Base-by-base conservation (phyloP, 23 tunicate genomes). In the Ascidia mentula region DNA sequence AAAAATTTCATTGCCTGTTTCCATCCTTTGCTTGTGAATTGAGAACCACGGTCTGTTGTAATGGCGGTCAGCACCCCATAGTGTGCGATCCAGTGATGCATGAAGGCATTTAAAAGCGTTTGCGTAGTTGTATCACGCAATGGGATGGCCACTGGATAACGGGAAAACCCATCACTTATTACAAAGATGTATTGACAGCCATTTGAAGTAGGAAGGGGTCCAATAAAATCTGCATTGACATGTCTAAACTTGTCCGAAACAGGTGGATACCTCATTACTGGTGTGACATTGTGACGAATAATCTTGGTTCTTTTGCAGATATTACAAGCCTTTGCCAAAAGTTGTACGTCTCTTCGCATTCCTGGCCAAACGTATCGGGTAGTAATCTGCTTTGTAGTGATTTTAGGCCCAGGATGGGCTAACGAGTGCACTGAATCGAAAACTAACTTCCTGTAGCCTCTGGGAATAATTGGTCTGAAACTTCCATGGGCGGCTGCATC, bases 401-500 rank as follows among this genome's bases (percentile, higher is more conserved):
- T 30, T 15, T 36, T 74, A 46, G 39, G 6, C 1, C 78, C 78
- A 34, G 38, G 38, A 36, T 74, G 78, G 46, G 46, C 37, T 1
- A 74, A 22, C 9, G 18, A 15, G 39, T 74, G 78, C 1, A 74
- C 34, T 38, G 38, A 34, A 37, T 74, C 46, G n/a, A 74, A 74
- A 37, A 74, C 28, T 3, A 74, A 20, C 37, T 15, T 37, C n/a
- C 78, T 74, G 34, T 30, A 74, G 4, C 46, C 34, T 8, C 30
- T n/a, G 3, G 78, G 78, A 37, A 74, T 38, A 5, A 74, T 6
- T 18, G 78, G 78, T 5, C 78, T n/a, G n/a, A n/a, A n/a, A n/a
- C n/a, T n/a, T n/a, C n/a, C n/a, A n/a, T n/a, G n/a, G n/a, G n/a
- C n/a, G n/a, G n/a, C n/a, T n/a, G n/a, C n/a, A n/a, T n/a, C n/a